Evolutionary conservation across 2,888 invertebrate species (phyloP).

Genomic region (Ectemnius cavifrons): DNA sequence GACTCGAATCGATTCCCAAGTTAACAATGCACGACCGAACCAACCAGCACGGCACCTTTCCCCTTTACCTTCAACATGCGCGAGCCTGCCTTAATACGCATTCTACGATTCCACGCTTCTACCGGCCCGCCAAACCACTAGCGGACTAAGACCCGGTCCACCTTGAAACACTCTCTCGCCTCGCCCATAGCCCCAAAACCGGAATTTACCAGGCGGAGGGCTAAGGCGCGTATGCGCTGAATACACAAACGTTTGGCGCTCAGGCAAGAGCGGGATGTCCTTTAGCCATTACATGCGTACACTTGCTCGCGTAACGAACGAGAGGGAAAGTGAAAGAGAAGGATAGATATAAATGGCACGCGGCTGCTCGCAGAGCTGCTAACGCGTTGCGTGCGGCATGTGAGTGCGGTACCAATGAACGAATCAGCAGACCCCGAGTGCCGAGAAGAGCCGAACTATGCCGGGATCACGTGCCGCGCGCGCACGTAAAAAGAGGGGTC

Average conservation of each 20-base stretch:
- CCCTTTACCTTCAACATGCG: constrained; percentile 19
- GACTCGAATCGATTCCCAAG: constrained; percentile 54
- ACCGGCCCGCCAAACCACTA: constrained; percentile 2
- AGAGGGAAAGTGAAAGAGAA: neutral
- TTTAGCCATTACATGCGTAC: neutral
- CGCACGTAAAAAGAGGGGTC: constrained; percentile 39
- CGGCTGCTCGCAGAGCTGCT: constrained; percentile 8
- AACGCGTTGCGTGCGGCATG: constrained; percentile 14
- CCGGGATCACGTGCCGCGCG: constrained; percentile 43
- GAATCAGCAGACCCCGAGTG: constrained; percentile 46
- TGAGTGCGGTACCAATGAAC: constrained; percentile 30
- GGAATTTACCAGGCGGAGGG: constrained; percentile 9
- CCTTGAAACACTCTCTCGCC: constrained; percentile 13
- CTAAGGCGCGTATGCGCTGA: neutral
- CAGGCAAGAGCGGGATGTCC: neutral
- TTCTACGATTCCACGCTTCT: constrained; percentile 15
- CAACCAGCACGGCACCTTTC: constrained; percentile 17
- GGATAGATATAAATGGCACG: constrained; percentile 44
- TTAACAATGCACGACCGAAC: constrained; percentile 50
- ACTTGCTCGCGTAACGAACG: neutral
- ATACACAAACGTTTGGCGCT: neutral
- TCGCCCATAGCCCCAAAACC: constrained; percentile 9
- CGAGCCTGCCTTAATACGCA: constrained; percentile 25
- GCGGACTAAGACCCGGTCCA: constrained; percentile 1
- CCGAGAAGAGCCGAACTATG: constrained; percentile 30